Evolutionary conservation across 2,113 vertebrate genomes (phyloP), one percentile per base, ranked within the genome.

Genomic region (Oostethus manadensis): DNA sequence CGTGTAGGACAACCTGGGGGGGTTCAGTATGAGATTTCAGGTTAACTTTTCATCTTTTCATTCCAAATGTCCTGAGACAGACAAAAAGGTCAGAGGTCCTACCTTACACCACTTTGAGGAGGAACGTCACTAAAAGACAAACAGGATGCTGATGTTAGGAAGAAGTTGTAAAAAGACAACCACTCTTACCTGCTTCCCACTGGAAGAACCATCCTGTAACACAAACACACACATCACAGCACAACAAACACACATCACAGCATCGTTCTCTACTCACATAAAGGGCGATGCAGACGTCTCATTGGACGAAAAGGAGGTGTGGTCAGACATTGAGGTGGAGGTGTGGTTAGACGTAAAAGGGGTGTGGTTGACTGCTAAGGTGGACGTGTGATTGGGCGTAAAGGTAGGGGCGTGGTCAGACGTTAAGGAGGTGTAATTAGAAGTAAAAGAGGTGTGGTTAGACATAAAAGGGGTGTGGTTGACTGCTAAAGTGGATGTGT

Each of bases 1-100:
- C 8, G 10, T 0, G 8, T 0, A 0, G 0, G 0, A 1, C 0
- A 0, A 1, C 8, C 8, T 23, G 13, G 17, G 11, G 17, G 9
- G 9, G 18, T 1, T 1, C 50, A 56, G 51, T 45, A 56, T 51
- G 18, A 62, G 20, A 13, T 2, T 33, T 11, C 5, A 17, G 8
- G 15, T 1, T 4, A 26, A 2, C 5, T 26, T 26, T 26, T 26
- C 5, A 33, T 33, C 29, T 33, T 33, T n/a, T 33, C 5, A 33
- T 33, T 7, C 5, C 1, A 10, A 51, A 29, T 3, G 22, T 17
- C 3, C 1, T 13, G 20, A 3, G 47, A 3, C 23, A 26, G 8
- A 7, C 29, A 7, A 8, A 33, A 33, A 33, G 29, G 29, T 33
- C 4, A 8, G 8, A 33, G 29, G 29, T 33, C 29, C 5, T 33